Conservation (phyloP, 2,113 vertebrate genomes). For the Cryptoleucopteryx plumbea region DNA sequence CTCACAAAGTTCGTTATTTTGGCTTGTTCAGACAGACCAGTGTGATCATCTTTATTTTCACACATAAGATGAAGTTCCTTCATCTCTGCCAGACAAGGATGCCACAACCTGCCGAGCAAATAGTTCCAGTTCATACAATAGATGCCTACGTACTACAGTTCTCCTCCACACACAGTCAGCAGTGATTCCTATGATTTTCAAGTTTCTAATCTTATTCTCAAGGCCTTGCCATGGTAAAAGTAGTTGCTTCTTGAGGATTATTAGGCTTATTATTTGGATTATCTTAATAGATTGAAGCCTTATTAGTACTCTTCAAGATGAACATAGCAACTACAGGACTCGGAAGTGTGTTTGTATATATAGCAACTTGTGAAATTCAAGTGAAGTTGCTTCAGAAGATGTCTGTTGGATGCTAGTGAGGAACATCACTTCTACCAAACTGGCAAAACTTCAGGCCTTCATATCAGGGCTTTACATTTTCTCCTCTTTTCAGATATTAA, state of each 20-base stretch:
- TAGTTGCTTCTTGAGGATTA: not conserved
- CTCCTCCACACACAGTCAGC: not conserved
- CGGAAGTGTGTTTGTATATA: not conserved
- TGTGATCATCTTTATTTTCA: not conserved
- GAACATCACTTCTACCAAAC: not conserved
- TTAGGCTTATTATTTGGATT: not conserved
- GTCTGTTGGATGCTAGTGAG: not conserved
- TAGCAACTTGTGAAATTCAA: not conserved
- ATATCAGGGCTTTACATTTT: not conserved
- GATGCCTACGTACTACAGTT: no score
- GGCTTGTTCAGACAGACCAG: not conserved
- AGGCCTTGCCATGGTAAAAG: not conserved
- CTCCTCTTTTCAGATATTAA: not conserved
- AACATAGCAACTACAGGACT: rapidly evolving
- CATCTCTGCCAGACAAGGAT: not conserved
- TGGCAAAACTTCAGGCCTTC: not conserved
- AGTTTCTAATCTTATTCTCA: not conserved
- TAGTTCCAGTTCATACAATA: not conserved
- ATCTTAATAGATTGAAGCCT: not conserved
- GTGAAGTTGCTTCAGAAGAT: not conserved
- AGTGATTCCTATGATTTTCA: not conserved
- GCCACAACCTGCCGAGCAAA: not conserved
- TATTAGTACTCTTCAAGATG: not conserved
- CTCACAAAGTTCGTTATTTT: not conserved
- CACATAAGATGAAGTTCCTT: not conserved